Evolutionary conservation across 2,113 vertebrate genomes (phyloP).

Genomic region (Campylorhamphus procurvoides): DNA sequence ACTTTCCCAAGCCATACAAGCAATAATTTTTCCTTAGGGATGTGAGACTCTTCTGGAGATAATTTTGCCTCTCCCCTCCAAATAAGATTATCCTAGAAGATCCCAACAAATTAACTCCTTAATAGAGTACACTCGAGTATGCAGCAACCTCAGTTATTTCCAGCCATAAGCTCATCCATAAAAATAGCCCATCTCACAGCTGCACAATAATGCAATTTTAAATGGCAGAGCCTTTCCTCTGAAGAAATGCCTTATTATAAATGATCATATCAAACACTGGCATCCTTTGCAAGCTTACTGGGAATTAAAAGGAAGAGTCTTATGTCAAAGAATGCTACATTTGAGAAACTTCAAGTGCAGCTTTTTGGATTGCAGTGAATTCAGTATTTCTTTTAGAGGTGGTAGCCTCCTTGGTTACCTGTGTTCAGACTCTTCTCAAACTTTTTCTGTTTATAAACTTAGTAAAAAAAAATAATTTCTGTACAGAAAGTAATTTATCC

Average conservation of each 20-base stretch:
- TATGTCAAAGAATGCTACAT: neutral
- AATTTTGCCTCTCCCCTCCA: neutral
- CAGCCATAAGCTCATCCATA: neutral
- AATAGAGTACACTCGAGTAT: neutral
- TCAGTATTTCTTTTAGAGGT: neutral
- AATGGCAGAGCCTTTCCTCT: neutral
- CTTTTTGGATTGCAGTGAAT: neutral
- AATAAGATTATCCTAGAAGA: slow-evolving; percentile 17
- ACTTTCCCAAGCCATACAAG: neutral
- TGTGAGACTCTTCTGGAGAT: neutral
- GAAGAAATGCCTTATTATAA: neutral
- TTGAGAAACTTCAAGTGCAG: neutral
- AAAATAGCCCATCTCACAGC: slow-evolving; percentile 9
- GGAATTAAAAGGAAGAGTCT: neutral
- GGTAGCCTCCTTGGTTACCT: neutral
- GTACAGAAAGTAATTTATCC: neutral
- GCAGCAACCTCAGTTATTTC: slow-evolving; percentile 16
- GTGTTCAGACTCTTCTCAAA: neutral
- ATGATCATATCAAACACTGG: neutral
- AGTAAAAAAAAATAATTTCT: neutral
- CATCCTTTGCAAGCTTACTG: neutral
- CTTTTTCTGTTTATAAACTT: neutral
- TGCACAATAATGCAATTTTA: neutral
- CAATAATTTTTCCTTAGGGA: slow-evolving; percentile 20
- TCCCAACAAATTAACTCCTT: slow-evolving; percentile 23